Base-by-base conservation (phyloP, 2,113 vertebrate species). In the Cnemophilus loriae region DNA sequence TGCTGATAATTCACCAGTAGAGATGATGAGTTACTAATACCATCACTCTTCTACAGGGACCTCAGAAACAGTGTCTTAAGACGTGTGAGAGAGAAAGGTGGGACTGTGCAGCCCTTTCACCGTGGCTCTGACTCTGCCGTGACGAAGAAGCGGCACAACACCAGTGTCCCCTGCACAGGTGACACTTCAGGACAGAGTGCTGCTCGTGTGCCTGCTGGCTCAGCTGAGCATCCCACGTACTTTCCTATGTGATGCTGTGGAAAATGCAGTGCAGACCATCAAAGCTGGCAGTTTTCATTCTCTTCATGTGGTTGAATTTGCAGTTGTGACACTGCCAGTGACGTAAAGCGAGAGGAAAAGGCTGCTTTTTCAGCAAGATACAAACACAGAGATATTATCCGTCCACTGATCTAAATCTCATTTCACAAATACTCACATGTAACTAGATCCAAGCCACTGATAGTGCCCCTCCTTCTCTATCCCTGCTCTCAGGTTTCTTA, bases 271-370 rank as follows among this genome's bases (percentile, higher is more conserved):
- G 30, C 67, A 95, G 81, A 44, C 76, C 69, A 53, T 81, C 68
- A 86, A 92, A 95, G 82, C 41, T 73, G 26, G 16, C 75, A 92
- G 33, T 7, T 74, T 53, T 50, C 63, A 50, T 27, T 44, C 59
- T 33, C 65, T 96, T 96, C 87, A 93, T 96, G 96, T 96, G 96
- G 96, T 95, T 95, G 47, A 17, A 33, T 52, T 93, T 0, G 0
- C 81, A 94, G 70, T 33, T 85, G 67, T 96, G 81, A 93, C 75
- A 82, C 81, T 91, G 89, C 41, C 69, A 61, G 55, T 97, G 96
- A 97, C 93, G 94, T 79, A 94, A 87, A 68, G 56, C 35, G 87
- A 95, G 84, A 94, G 93, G 87, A 96, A 96, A 96, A 96, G 33
- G 42, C 55, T 91, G 91, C 55, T 93, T 79, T 84, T 80, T 90